These are phyloP conservation scores for Myotis daubentonii DNA, from an alignment of 2,797 vertebrate genomes.

Conservation along the genomic window DNA sequence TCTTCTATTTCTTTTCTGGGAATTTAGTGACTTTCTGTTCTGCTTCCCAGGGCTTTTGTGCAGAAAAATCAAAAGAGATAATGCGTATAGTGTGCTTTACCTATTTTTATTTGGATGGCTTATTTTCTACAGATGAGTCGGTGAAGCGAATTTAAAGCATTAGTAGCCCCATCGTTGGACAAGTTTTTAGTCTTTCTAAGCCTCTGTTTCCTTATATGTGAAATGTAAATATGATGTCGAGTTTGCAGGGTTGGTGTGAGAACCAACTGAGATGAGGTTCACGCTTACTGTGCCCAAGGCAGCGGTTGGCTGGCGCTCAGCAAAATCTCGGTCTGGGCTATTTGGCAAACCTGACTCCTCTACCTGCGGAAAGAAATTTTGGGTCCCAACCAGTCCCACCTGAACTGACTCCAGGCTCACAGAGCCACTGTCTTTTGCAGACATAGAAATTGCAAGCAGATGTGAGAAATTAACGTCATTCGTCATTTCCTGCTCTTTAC, in stretches of 20 bases:
- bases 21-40: neutral
- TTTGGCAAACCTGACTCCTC: neutral
- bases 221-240: neutral
- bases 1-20: neutral
- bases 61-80: slow-evolving; percentile 14
- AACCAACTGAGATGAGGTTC: neutral
- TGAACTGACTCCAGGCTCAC: neutral
- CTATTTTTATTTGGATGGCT: neutral
- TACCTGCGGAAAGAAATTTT: neutral
- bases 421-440: neutral
- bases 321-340: rapidly evolving
- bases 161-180: neutral
- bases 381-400: neutral
- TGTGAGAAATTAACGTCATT: neutral
- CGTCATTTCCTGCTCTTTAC: neutral
- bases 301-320: neutral
- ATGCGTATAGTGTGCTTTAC: neutral
- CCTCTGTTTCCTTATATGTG: neutral
- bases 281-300: too few relatives aligned
- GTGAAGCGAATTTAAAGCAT: neutral
- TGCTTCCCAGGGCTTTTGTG: neutral
- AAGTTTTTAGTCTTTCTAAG: neutral
- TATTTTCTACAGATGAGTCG: neutral
- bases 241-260: neutral
- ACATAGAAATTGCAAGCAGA: neutral